Evolutionary conservation across 2,797 vertebrate species (phyloP).

Genomic region (Eutrigla gurnardus): DNA sequence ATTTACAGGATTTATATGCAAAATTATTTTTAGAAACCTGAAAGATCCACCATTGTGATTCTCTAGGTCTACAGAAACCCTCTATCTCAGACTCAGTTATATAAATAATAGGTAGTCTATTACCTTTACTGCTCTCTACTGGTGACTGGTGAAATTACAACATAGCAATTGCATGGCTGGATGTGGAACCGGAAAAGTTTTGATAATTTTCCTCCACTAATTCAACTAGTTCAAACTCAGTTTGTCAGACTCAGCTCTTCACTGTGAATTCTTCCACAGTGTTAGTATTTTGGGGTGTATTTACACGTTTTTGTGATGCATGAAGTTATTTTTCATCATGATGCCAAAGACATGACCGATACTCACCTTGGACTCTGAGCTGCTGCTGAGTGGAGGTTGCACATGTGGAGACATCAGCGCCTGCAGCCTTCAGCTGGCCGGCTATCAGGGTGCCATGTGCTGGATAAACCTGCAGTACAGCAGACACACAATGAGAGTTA

Average conservation of each 20-base stretch:
- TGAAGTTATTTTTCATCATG: no score
- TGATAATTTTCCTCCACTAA: no score
- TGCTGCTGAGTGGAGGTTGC: neutral
- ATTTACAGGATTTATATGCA: neutral
- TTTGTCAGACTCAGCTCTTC: no score
- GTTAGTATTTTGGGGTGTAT: no score
- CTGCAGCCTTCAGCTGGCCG: no score
- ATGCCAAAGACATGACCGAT: neutral
- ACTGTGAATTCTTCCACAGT: no score
- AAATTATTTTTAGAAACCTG: neutral
- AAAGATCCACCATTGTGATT: neutral
- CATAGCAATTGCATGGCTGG: no score
- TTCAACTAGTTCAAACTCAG: no score
- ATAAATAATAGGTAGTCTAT: no score
- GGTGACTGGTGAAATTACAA: neutral
- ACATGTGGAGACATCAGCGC: neutral
- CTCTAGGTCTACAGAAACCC: no score
- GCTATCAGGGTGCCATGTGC: neutral
- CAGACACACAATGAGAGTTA: neutral
- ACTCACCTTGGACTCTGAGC: neutral
- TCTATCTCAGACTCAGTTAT: neutral
- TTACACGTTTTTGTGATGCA: no score
- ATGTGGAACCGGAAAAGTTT: no score
- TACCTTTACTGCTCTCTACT: neutral
- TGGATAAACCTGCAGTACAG: neutral